Evolutionary conservation across 2,888 invertebrate species (phyloP).

Genomic region (Oxycera nigricornis): DNA sequence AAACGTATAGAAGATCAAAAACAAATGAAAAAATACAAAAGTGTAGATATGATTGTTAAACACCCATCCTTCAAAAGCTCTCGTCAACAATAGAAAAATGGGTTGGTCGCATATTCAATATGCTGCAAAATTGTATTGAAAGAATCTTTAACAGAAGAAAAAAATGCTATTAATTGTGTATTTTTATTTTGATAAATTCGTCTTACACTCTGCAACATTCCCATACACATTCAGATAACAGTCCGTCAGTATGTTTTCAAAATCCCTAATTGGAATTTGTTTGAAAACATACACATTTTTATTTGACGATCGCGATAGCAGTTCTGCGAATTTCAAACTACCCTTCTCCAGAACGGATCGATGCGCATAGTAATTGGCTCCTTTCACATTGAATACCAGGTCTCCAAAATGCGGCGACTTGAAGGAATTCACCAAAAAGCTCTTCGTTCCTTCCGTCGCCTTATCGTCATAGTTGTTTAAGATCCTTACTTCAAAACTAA

Average conservation of each 20-base stretch:
- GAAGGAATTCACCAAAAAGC: not conserved
- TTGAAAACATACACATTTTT: not conserved
- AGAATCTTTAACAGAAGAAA: no score
- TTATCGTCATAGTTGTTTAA: not conserved
- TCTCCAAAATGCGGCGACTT: not conserved
- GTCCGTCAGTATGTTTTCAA: not conserved
- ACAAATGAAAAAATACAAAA: no score
- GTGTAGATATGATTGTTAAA: no score
- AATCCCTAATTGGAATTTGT: not conserved
- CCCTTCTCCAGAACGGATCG: not conserved
- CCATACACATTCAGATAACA: slow-evolving; percentile 25
- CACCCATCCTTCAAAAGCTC: no score
- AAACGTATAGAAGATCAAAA: no score
- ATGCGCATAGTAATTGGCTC: not conserved
- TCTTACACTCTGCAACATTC: not conserved
- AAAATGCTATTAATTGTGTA: not conserved
- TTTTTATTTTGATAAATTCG: not conserved
- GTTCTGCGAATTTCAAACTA: not conserved
- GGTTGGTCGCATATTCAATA: no score
- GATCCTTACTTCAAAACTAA: not conserved
- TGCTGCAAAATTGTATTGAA: no score
- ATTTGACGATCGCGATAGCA: not conserved
- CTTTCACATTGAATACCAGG: not conserved
- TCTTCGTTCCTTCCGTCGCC: not conserved
- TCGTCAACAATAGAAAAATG: no score